Evolutionary conservation across 1,140 invertebrate species (phyloP).

Genomic region (Armadillidium nasatum): DNA sequence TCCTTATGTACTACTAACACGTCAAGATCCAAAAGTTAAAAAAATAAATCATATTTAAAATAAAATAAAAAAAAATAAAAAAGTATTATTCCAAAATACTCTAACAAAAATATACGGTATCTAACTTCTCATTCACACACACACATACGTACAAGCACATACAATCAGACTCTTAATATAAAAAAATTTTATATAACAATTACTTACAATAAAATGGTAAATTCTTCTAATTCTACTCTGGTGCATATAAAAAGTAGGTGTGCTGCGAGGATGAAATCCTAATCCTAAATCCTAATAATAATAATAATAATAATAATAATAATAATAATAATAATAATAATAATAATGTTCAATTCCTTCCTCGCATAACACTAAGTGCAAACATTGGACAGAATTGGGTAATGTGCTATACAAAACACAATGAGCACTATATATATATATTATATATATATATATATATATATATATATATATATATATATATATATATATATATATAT

Average conservation of each 20-base stretch:
- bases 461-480: not conserved
- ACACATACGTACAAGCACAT: too few species aligned
- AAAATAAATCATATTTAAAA: too few species aligned
- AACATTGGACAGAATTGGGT: not conserved
- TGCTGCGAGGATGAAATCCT: not conserved
- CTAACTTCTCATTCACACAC: too few species aligned
- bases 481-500: not conserved
- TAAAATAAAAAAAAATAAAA: too few species aligned
- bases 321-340: not conserved
- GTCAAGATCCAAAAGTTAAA: too few species aligned
- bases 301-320: too few species aligned
- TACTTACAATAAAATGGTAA: not conserved
- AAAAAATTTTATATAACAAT: not conserved
- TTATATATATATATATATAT: not conserved
- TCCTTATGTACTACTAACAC: too few species aligned
- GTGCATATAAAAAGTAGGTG: not conserved
- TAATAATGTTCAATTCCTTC: not conserved
- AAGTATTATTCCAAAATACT: too few species aligned
- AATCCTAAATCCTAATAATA: too few species aligned
- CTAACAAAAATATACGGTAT: too few species aligned
- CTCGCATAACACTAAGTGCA: not conserved
- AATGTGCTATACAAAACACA: not conserved
- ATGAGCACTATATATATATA: too few species aligned
- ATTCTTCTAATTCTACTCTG: not conserved
- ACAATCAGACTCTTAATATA: not conserved